A percentile compares a stretch with the other conserved stretches of the same genome.
These are phyloP conservation scores for Armadillidium nasatum DNA, from an alignment of 1,140 invertebrate species.

Conservation along the genomic window DNA sequence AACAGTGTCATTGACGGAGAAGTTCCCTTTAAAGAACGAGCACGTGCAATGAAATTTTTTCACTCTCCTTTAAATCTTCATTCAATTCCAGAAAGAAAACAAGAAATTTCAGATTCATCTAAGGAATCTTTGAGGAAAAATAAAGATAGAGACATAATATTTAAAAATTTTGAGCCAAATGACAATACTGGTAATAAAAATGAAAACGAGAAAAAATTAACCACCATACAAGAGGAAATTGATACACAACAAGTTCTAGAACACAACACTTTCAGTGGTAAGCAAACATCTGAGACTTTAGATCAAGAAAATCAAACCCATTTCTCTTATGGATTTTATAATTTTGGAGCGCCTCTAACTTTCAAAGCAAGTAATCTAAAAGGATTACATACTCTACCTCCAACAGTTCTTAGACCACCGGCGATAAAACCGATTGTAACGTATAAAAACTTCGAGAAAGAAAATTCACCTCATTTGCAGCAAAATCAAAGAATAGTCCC, in stretches of 20 bases:
- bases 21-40: conserved; percentile 36
- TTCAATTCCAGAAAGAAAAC: not conserved
- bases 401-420: not conserved
- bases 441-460: not conserved
- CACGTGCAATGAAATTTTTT: conserved; percentile 31
- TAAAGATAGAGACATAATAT: not conserved
- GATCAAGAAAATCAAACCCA: not conserved
- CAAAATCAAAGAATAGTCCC: not conserved
- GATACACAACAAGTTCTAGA: not conserved
- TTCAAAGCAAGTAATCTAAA: not conserved
- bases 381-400: not conserved
- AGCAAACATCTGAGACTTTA: not conserved
- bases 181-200: not conserved
- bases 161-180: not conserved
- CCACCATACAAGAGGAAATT: not conserved
- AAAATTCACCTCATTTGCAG: not conserved
- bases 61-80: not conserved
- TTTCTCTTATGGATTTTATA: not conserved
- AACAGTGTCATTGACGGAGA: conserved; percentile 43
- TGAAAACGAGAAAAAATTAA: not conserved
- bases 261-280: not conserved
- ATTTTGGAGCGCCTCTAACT: not conserved
- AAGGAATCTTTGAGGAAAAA: not conserved
- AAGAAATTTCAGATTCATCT: not conserved
- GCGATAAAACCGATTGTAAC: not conserved